A percentile compares a stretch with the other conserved stretches of the same genome.
phyloP scores from a whole-genome alignment of 2,113 vertebrate species.

The Xiphophorus hellerii region DNA sequence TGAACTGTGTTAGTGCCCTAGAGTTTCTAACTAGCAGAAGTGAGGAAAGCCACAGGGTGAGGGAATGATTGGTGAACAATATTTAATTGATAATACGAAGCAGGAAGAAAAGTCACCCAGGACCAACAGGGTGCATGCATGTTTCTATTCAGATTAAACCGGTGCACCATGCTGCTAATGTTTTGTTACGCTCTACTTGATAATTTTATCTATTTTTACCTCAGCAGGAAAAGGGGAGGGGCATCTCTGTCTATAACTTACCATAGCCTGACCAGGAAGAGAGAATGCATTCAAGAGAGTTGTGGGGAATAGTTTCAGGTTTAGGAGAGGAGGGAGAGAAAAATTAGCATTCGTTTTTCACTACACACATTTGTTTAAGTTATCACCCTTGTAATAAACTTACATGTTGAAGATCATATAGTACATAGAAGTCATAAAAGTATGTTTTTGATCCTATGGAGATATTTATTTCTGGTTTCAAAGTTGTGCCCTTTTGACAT shows the following conservation, averaged over 20 bases:
- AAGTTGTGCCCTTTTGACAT: no score
- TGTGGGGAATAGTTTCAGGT: constrained; percentile 81
- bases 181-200: constrained; percentile 54
- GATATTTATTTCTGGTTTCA: no score
- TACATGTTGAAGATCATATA: no score
- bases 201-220: constrained; percentile 36
- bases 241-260: constrained; percentile 83
- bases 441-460: no score
- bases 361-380: no score
- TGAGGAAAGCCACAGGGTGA: constrained; percentile 17
- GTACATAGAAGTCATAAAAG: no score
- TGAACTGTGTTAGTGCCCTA: constrained; percentile 38
- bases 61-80: constrained; percentile 9
- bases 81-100: constrained; percentile 48
- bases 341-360: constrained; percentile 54
- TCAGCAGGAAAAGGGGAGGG: constrained; percentile 46
- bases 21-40: constrained; percentile 17
- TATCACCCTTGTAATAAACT: no score
- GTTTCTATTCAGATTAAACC: constrained; percentile 14
- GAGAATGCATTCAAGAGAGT: constrained; percentile 88
- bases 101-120: constrained; percentile 49
- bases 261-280: constrained; percentile 90
- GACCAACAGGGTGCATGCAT: constrained; percentile 54
- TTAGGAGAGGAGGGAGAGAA: constrained; percentile 77
- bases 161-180: constrained; percentile 33